Evolutionary conservation across 2,113 vertebrate species (phyloP), one percentile per base, ranked within the genome.

Genomic region (Sebastes schlegelii): DNA sequence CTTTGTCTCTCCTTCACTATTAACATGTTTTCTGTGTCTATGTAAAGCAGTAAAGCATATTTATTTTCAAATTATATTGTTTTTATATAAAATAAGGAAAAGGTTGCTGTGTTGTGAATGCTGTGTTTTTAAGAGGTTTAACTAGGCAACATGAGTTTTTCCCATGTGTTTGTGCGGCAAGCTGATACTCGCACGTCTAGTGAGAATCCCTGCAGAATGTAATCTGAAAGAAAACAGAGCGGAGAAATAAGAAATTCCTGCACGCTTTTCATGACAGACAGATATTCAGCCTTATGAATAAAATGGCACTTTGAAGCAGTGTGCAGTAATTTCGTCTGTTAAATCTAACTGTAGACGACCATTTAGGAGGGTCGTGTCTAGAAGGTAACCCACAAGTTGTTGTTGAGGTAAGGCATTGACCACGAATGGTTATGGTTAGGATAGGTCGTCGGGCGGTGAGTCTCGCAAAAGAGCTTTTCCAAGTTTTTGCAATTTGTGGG

Each of bases 31-130:
- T 93, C 87, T 94, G 86, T 95, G 91, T 92, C 85, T 90, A 87
- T 95, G 92, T 94, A 94, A 94, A 95, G 89, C 95, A 94, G 92
- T 92, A 93, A 94, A 94, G 71, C 90, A 93, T 96, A 96, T 96
- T 96, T 96, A 96, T 96, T 96, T 95, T 94, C 84, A 95, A 94
- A 96, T 93, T 90, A 92, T 95, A 93, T 94, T 94, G 87, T 94
- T 93, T 95, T 95, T 95, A 93, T 95, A 96, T 95, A 95, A 96
- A 95, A 95, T 86, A 89, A 91, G 88, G 83, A 94, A 93, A 94
- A 81, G 85, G 83, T 92, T 92, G 86, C 84, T 88, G 91, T 95
- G 93, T 95, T 91, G 88, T 94, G 91, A 91, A 91, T 89, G 89
- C 86, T 92, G 90, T 93, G 88, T 91, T 88, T 93, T 85, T 82